Percentiles rank a stretch among this genome's conserved stretches.
Evolutionary conservation across 2,797 vertebrate species (phyloP).

Genomic region (Siniperca undulata): DNA sequence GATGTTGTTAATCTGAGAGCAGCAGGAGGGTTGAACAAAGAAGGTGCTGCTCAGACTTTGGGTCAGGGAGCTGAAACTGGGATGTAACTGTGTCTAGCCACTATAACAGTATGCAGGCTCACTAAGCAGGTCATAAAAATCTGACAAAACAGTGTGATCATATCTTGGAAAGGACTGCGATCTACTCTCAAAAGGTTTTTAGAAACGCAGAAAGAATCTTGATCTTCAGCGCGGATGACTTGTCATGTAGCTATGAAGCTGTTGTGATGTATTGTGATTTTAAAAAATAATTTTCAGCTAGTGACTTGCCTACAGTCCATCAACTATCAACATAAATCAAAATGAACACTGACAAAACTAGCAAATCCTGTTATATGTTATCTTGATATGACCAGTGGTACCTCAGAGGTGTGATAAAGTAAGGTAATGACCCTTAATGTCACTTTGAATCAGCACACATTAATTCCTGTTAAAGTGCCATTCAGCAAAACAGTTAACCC

Average conservation of each 20-base stretch:
- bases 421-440: neutral
- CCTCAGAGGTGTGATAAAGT: neutral
- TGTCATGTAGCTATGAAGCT: neutral
- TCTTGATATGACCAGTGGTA: neutral
- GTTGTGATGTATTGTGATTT: neutral
- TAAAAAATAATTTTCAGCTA: neutral
- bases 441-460: too few relatives aligned
- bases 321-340: neutral
- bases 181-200: neutral
- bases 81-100: neutral
- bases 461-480: neutral
- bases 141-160: neutral
- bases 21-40: conserved; percentile 4
- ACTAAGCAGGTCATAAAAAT: neutral
- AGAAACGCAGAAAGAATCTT: neutral
- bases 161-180: neutral
- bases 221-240: neutral
- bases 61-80: neutral
- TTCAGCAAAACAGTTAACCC: neutral
- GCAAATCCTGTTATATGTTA: neutral
- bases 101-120: neutral
- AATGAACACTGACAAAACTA: neutral
- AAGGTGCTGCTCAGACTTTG: conserved; percentile 8
- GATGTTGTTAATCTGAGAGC: conserved; percentile 38
- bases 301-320: neutral